Percentiles rank a stretch among this genome's conserved stretches.
phyloP scores from a whole-genome alignment of 2,888 invertebrate species.

The Epistrophe grossulariae region DNA sequence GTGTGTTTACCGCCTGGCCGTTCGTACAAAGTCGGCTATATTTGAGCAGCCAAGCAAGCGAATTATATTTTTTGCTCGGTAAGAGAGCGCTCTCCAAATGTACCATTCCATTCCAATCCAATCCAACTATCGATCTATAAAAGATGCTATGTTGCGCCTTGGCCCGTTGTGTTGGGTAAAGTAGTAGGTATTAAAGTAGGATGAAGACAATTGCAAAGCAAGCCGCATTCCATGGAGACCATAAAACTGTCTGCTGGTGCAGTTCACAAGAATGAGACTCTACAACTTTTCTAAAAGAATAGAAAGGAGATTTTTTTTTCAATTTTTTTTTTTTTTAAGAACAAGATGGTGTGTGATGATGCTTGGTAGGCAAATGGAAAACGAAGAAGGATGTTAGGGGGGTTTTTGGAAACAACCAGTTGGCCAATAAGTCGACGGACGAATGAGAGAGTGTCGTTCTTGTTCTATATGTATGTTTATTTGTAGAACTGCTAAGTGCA shows the following conservation, averaged over 20 bases:
- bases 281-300: slow-evolving; percentile 62
- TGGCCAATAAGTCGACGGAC: slow-evolving; percentile 74
- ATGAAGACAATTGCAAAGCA: slow-evolving; percentile 70
- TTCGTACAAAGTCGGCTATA: slow-evolving; percentile 43
- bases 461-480: slow-evolving; percentile 30
- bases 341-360: slow-evolving; percentile 30
- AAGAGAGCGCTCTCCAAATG: slow-evolving; percentile 30
- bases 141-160: slow-evolving; percentile 45
- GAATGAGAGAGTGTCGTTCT: slow-evolving; percentile 53
- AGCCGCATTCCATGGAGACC: slow-evolving; percentile 74
- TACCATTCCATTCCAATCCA: slow-evolving; percentile 42
- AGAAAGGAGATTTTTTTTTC: slow-evolving; percentile 22
- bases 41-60: slow-evolving; percentile 48
- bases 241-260: slow-evolving; percentile 74
- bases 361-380: slow-evolving; percentile 9
- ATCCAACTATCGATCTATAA: slow-evolving; percentile 56
- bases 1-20: slow-evolving; percentile 24
- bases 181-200: slow-evolving; percentile 4
- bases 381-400: slow-evolving; percentile 14
- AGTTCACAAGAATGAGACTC: slow-evolving; percentile 68
- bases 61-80: slow-evolving; percentile 24
- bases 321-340: neutral
- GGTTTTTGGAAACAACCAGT: slow-evolving; percentile 58
- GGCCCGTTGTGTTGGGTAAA: slow-evolving; percentile 30
- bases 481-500: slow-evolving; percentile 57